Evolutionary conservation across 2,888 invertebrate species (phyloP), one percentile per base, ranked within the genome.

Genomic region (Monoplex corrugatus): DNA sequence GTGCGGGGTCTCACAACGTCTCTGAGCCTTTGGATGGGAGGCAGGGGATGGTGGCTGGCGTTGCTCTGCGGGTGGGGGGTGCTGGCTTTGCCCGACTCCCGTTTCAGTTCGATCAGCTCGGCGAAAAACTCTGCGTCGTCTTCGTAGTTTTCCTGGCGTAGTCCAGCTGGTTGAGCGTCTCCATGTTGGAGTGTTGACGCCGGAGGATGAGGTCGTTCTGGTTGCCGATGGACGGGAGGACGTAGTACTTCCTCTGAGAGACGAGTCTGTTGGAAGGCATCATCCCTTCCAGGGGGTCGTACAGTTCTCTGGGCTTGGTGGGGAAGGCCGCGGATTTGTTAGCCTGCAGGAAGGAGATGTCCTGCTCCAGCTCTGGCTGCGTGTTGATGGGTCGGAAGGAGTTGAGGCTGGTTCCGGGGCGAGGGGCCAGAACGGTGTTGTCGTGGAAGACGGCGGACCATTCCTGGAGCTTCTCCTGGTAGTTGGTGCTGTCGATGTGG

Each of bases 51-150:
- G 75, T 10, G 16, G 82, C n/a, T 44, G 5, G 92, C 92, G 57
- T 91, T 90, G 80, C 35, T 10, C 10, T 32, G 50, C 83, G 28
- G 43, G 63, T 10, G 38, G 32, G 82, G 68, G 43, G 89, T 92
- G 87, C 89, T 91, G 50, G 57, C 57, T 57, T 38, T 43, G 43
- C 23, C 8, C 28, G 50, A 19, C 38, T 84, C 84, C 38, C 84
- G 84, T 19, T 57, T 84, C 38, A 84, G 84, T 10, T 84, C 57
- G 57, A 38, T 57, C 6, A 84, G 93, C 83, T 93, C 93, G 23
- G 94, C 92, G 85, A 94, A 94, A 89, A 94, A 94, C 28, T 93
- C 92, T 0, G 93, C 93, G 35, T 93, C 93, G 32, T 90, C 88
- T 68, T 94, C 94, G 78, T 93, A 92, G 88, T 87, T 91, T 86